Conservation (phyloP, 2,888 invertebrate genomes). For the Epistrophella euchroma region DNA sequence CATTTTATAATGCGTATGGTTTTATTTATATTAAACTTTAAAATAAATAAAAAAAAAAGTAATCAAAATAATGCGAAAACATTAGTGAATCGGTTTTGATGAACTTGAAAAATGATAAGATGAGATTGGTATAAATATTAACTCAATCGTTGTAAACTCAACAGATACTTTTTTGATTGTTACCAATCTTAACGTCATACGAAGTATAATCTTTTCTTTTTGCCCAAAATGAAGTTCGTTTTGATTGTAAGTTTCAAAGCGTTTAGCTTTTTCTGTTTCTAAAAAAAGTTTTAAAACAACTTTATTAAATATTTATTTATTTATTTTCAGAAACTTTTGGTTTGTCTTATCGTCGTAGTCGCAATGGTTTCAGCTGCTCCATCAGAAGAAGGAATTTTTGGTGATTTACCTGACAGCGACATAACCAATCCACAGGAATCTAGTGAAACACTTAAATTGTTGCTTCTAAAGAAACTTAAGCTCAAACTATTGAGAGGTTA, state of each 20-base stretch:
- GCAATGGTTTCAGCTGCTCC: slow-evolving; percentile 8
- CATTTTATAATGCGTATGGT: no score
- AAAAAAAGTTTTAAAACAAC: no score
- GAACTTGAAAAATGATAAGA: neutral
- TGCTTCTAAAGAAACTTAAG: slow-evolving; percentile 7
- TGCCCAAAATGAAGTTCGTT: neutral
- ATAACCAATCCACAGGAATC: slow-evolving; percentile 12
- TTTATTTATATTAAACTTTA: neutral
- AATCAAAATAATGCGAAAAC: neutral
- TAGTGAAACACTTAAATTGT: neutral
- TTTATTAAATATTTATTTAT: neutral
- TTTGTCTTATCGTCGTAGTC: neutral
- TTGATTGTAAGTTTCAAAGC: neutral
- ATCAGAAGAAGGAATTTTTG: slow-evolving; percentile 16
- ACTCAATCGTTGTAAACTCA: neutral
- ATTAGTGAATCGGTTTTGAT: neutral
- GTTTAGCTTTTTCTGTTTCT: neutral
- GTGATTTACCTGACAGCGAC: slow-evolving; percentile 6
- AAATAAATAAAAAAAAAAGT: neutral
- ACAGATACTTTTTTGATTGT: neutral
- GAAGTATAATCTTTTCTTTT: neutral
- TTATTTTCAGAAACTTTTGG: slow-evolving; percentile 6
- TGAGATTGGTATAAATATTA: neutral
- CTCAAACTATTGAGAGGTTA: neutral
- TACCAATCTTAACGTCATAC: neutral